phyloP scores from a whole-genome alignment of 23 tunicate genomes.

The Halocynthia roretzi region DNA sequence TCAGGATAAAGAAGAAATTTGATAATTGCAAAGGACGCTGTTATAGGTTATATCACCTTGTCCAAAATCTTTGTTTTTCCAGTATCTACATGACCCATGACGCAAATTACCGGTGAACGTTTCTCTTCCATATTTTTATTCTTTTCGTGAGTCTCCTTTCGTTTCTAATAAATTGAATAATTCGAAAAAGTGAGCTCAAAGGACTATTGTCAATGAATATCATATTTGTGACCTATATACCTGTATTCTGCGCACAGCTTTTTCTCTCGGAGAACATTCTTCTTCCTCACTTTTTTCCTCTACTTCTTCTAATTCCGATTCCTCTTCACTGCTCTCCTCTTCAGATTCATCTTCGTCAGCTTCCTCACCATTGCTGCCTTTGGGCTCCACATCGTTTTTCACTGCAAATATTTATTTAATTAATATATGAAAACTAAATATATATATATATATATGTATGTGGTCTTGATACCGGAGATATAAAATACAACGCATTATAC shows the following conservation, averaged over 20 bases:
- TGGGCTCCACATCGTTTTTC: neutral
- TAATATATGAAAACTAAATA: neutral
- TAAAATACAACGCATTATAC: too few relatives aligned
- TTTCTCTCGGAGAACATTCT: constrained; percentile 19
- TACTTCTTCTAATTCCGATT: constrained; percentile 10
- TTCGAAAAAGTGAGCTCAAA: neutral
- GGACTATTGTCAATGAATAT: too few relatives aligned
- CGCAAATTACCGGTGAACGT: constrained; percentile 87
- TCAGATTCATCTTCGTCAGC: constrained; percentile 36
- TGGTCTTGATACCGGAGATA: too few relatives aligned
- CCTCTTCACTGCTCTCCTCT: constrained; percentile 31
- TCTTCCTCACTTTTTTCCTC: constrained; percentile 43
- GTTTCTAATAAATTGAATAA: neutral
- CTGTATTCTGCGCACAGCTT: constrained; percentile 16
- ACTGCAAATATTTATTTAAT: neutral
- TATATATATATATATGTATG: neutral
- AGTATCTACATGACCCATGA: constrained; percentile 99
- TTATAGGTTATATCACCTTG: constrained; percentile 24
- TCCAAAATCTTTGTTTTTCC: constrained; percentile 96
- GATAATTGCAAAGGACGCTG: neutral
- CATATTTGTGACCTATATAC: neutral
- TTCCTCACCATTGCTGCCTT: neutral
- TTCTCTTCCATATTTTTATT: constrained; percentile 43
- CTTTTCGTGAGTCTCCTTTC: constrained; percentile 33
- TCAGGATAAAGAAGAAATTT: neutral